phyloP scores from a whole-genome alignment of 2,797 vertebrate species.

The Phylloscopus collybita region DNA sequence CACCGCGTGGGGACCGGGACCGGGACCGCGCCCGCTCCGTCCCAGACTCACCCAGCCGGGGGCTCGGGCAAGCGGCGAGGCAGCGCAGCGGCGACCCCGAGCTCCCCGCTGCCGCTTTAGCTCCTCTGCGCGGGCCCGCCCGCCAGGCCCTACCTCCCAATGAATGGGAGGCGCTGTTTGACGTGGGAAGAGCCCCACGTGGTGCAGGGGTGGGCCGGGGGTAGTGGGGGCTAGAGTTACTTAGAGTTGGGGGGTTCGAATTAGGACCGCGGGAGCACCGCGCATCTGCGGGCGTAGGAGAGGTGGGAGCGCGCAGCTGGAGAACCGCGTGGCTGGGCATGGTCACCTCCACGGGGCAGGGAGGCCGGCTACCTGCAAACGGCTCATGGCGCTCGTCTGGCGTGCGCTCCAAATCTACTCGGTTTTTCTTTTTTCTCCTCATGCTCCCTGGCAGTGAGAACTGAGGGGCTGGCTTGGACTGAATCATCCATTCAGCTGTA shows the following conservation, averaged over 20 bases:
- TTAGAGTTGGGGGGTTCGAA: too few species aligned
- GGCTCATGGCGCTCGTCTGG: background rate
- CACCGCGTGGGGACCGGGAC: background rate
- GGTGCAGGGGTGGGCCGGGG: background rate
- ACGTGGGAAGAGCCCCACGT: background rate
- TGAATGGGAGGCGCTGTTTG: background rate
- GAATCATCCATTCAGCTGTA: background rate
- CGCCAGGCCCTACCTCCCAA: background rate
- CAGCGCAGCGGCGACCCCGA: background rate
- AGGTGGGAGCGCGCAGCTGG: too few species aligned
- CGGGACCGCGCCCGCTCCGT: background rate
- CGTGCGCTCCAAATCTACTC: too few species aligned
- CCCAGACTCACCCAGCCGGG: background rate
- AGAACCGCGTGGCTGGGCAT: too few species aligned
- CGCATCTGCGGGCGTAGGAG: rapidly evolving
- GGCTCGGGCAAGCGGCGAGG: background rate
- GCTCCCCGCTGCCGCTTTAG: background rate
- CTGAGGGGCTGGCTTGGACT: too few species aligned
- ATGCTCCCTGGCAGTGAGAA: background rate
- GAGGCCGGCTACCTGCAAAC: background rate
- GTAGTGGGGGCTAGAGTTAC: too few species aligned
- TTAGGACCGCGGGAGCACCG: too few species aligned
- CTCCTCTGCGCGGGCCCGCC: too few species aligned
- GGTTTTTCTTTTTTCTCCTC: background rate
- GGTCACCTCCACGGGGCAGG: too few species aligned